Percentiles rank a stretch among this genome's conserved stretches.
These are phyloP conservation scores for Cheilosia urbana DNA, from an alignment of 2,888 invertebrate genomes.

Conservation along the genomic window DNA sequence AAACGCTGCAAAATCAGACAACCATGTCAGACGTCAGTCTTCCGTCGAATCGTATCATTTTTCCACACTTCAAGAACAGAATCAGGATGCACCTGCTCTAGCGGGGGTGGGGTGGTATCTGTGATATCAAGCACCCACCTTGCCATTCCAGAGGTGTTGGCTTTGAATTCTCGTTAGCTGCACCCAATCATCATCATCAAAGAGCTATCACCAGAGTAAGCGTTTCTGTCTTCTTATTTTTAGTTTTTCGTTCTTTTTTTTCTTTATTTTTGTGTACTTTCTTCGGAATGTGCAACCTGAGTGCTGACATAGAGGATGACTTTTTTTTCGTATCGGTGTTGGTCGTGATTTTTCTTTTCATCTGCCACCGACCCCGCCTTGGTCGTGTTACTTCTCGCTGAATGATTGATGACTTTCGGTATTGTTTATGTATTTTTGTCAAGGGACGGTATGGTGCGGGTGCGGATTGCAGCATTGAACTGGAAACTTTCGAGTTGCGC, in stretches of 20 bases:
- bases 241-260: background rate
- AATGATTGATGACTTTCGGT: conserved; percentile 73
- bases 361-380: conserved; percentile 29
- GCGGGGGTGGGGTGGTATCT: no score
- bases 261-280: conserved; percentile 12
- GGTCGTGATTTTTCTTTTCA: conserved; percentile 17
- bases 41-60: conserved; percentile 48
- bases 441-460: conserved; percentile 3
- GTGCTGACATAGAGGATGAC: conserved; percentile 44
- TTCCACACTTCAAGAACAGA: conserved; percentile 25
- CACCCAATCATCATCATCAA: conserved; percentile 69
- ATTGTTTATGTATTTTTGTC: conserved; percentile 68
- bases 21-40: conserved; percentile 65
- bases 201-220: conserved; percentile 57
- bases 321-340: conserved; percentile 1
- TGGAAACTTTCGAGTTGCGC: conserved; percentile 60
- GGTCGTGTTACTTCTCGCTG: conserved; percentile 41
- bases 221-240: no score
- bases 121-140: conserved; percentile 13
- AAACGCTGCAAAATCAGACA: conserved; percentile 58
- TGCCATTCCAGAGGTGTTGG: conserved; percentile 38
- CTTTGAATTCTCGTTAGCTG: conserved; percentile 60
- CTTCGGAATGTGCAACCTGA: conserved; percentile 34
- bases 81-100: conserved; percentile 47
- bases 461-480: conserved; percentile 47